Evolutionary conservation across 2,888 invertebrate genomes (phyloP).

Genomic region (Pseudoips prasinana): DNA sequence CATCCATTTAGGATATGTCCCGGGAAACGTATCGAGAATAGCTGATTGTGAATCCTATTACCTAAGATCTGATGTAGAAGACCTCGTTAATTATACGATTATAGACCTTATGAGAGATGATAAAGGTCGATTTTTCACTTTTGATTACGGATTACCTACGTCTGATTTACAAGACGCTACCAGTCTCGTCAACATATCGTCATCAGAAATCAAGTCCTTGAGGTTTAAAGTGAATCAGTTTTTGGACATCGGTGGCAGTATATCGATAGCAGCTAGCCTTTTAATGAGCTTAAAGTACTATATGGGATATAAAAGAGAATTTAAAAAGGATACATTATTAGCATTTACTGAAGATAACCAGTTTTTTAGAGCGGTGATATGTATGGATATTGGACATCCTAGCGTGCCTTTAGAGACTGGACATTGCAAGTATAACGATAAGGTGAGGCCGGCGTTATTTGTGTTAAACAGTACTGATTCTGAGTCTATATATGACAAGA

Average conservation of each 20-base stretch:
- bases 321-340: constrained; percentile 47
- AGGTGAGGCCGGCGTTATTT: constrained; percentile 79
- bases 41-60: constrained; percentile 65
- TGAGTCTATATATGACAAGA: constrained; percentile 82
- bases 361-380: constrained; percentile 82
- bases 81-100: constrained; percentile 50
- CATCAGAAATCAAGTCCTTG: constrained; percentile 83
- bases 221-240: constrained; percentile 87
- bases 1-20: constrained; percentile 50
- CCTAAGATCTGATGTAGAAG: constrained; percentile 43
- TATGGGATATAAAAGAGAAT: constrained; percentile 65
- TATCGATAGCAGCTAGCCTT: constrained; percentile 87
- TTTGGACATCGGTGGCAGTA: constrained; percentile 90
- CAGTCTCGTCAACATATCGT: constrained; percentile 85
- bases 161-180: constrained; percentile 84
- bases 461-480: constrained; percentile 85
- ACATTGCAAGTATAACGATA: constrained; percentile 80
- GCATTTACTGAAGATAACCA: constrained; percentile 72
- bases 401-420: constrained; percentile 84
- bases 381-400: constrained; percentile 81
- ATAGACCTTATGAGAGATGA: constrained; percentile 79
- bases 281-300: constrained; percentile 81
- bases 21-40: constrained; percentile 45
- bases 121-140: constrained; percentile 88
- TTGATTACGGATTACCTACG: constrained; percentile 87